Percentiles rank a stretch among this genome's conserved stretches.
phyloP scores from a whole-genome alignment of 2,797 vertebrate species.

The Rhodeus uyekii region DNA sequence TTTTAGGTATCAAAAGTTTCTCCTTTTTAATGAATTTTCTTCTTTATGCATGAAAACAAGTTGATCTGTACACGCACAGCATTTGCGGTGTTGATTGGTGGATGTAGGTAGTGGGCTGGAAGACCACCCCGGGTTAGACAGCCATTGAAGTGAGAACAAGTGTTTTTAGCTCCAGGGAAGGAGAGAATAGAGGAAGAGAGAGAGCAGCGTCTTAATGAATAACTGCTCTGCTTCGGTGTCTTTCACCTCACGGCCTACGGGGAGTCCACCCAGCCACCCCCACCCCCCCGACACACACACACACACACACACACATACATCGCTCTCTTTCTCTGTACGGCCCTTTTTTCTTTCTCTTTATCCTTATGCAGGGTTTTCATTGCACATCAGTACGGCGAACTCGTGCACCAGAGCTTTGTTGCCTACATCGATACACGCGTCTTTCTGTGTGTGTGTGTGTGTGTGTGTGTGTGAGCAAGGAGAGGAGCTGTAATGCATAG shows the following conservation, averaged over 20 bases:
- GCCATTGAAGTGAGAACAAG: conserved; percentile 68
- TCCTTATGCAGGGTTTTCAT: conserved; percentile 24
- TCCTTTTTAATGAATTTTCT: not conserved
- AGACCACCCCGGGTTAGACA: conserved; percentile 71
- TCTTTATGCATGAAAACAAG: conserved; percentile 3
- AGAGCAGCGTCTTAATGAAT: conserved; percentile 70
- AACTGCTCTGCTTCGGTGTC: conserved; percentile 61
- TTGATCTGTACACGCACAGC: conserved; percentile 31
- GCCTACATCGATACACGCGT: conserved; percentile 37
- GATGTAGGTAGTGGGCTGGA: conserved; percentile 65
- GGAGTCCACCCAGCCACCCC: conserved; percentile 24
- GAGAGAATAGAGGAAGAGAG: conserved; percentile 64
- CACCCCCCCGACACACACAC: conserved; percentile 1
- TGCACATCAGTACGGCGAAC: conserved; percentile 30
- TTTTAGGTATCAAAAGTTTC: not conserved
- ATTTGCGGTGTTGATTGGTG: conserved; percentile 32
- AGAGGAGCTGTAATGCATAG: conserved; percentile 43
- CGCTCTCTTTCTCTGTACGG: conserved; percentile 9
- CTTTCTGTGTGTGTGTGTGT: conserved; percentile 31
- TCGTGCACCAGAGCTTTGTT: conserved; percentile 39
- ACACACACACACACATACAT: conserved; percentile 29
- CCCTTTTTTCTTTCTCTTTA: conserved; percentile 38
- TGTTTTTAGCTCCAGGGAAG: conserved; percentile 67
- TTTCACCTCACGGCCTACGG: conserved; percentile 46
- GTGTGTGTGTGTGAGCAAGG: conserved; percentile 32